Evolutionary conservation across 2,888 invertebrate genomes (phyloP).

Genomic region (Trichacis sp.): DNA sequence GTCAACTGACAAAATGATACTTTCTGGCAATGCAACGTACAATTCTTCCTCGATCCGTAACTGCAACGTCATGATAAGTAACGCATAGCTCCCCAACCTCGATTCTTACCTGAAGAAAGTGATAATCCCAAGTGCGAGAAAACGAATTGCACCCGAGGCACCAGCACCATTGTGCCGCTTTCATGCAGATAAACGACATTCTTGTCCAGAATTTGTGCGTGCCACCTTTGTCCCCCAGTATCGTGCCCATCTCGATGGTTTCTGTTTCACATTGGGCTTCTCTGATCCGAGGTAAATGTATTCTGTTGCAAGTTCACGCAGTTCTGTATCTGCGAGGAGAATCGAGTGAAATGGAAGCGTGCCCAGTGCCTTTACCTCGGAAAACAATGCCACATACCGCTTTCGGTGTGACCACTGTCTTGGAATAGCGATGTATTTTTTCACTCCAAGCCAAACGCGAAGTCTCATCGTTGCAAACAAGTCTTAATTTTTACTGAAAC

Average conservation of each 20-base stretch:
- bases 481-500: too few relatives aligned
- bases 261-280: conserved; percentile 26
- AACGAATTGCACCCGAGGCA: conserved; percentile 12
- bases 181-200: conserved; percentile 27
- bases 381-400: conserved; percentile 24
- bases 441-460: neutral
- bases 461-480: conserved; percentile 11
- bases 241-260: conserved; percentile 34
- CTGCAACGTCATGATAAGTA: too few relatives aligned
- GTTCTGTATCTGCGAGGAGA: conserved; percentile 22
- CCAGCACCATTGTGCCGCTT: conserved; percentile 3
- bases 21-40: too few relatives aligned
- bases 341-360: conserved; percentile 27
- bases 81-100: too few relatives aligned
- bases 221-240: conserved; percentile 34
- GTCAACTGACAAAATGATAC: too few relatives aligned
- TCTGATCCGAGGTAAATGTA: conserved; percentile 28
- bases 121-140: conserved; percentile 38
- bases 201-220: conserved; percentile 32
- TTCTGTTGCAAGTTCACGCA: conserved; percentile 12
- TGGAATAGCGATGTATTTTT: conserved; percentile 3
- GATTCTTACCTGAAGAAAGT: conserved; percentile 20
- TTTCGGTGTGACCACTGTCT: neutral
- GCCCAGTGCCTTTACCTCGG: conserved; percentile 16
- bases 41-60: too few relatives aligned